Conservation (phyloP, 2,113 vertebrate genomes). For the Brachypodius melanocephalos region DNA sequence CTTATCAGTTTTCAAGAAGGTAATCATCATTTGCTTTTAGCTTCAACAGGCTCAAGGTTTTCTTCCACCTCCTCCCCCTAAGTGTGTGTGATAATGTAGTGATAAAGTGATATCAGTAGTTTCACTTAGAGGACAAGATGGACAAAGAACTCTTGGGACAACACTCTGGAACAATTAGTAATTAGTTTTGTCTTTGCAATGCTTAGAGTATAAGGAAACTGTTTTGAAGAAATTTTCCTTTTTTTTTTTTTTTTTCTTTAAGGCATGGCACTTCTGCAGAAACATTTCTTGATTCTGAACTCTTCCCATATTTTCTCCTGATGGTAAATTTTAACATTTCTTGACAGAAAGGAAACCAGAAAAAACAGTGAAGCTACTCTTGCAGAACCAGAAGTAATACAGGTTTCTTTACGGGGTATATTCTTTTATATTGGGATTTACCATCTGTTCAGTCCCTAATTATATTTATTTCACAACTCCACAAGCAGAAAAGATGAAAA, state of each 20-base stretch:
- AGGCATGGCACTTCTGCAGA: background rate
- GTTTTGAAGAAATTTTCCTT: background rate
- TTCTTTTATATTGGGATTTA: slow-evolving; percentile 1
- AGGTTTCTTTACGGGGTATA: background rate
- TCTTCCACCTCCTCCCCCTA: background rate
- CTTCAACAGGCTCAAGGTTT: background rate
- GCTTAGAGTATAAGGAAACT: background rate
- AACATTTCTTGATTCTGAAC: background rate
- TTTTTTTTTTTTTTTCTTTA: background rate
- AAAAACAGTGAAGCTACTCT: background rate
- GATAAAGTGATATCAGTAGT: background rate
- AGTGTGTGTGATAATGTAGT: background rate
- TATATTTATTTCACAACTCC: background rate
- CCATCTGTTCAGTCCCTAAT: background rate
- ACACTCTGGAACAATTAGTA: background rate
- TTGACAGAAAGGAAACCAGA: background rate
- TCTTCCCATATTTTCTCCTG: background rate
- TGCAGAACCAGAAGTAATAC: background rate
- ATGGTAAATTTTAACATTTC: background rate
- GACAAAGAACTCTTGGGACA: background rate
- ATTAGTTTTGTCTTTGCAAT: background rate
- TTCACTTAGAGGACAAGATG: background rate
- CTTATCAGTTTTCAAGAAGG: background rate
- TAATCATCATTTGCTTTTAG: background rate
- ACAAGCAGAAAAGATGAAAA: background rate